These are phyloP conservation scores for Xestia ashworthii DNA, from an alignment of 2,888 invertebrate species.

Conservation along the genomic window DNA sequence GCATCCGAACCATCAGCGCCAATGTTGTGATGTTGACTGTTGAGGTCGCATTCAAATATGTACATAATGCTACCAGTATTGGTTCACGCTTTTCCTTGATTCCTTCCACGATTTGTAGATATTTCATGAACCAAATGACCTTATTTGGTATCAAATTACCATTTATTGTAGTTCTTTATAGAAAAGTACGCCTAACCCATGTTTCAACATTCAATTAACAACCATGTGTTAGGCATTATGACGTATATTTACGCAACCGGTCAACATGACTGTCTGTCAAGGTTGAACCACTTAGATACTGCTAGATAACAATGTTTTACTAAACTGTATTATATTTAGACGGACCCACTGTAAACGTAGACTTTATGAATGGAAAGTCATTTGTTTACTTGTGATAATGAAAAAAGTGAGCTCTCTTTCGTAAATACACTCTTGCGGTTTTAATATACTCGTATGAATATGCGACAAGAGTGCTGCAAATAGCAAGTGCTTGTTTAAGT, in stretches of 20 bases:
- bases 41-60: not conserved
- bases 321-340: constrained; percentile 43
- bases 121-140: not conserved
- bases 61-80: not conserved
- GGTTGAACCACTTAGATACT: constrained; percentile 56
- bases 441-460: not conserved
- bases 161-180: not conserved
- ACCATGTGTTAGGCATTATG: constrained; percentile 29
- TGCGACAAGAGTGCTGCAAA: not conserved
- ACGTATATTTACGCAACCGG: constrained; percentile 53
- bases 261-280: constrained; percentile 48
- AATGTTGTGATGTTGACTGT: not conserved
- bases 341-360: constrained; percentile 32
- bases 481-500: not conserved
- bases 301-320: constrained; percentile 54
- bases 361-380: constrained; percentile 43
- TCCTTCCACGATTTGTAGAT: not conserved
- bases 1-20: not conserved
- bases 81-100: not conserved
- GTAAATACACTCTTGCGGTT: not conserved
- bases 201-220: constrained; percentile 29
- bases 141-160: constrained; percentile 1
- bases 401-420: not conserved
- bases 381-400: constrained; percentile 10
- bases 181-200: not conserved